Evolutionary conservation across 2,888 invertebrate species (phyloP).

Genomic region (Athripsodes cinereus): DNA sequence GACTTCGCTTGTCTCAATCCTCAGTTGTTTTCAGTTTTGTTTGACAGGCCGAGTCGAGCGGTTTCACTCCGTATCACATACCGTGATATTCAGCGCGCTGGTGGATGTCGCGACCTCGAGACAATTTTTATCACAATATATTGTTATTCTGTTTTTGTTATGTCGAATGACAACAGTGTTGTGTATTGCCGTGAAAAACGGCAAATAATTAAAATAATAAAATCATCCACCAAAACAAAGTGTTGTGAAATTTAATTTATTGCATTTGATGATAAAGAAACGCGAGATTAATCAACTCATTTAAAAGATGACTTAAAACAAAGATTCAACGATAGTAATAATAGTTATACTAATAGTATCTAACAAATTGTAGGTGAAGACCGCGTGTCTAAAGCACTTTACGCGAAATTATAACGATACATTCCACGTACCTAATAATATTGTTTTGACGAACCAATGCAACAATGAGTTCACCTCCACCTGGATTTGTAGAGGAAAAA

Average conservation of each 20-base stretch:
- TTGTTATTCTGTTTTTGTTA: background rate
- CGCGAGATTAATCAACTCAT: background rate
- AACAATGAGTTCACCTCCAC: conserved; percentile 3
- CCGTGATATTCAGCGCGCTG: background rate
- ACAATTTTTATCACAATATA: conserved; percentile 1
- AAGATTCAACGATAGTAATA: background rate
- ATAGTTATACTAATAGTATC: no score
- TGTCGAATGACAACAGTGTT: background rate
- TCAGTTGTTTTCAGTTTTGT: background rate
- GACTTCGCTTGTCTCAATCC: no score
- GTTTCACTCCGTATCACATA: background rate
- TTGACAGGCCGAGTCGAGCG: background rate
- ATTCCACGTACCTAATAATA: conserved; percentile 3
- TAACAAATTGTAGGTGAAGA: no score
- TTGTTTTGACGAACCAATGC: background rate
- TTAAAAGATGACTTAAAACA: background rate
- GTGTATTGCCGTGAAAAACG: background rate
- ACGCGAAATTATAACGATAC: background rate
- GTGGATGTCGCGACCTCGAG: background rate
- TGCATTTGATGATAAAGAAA: background rate
- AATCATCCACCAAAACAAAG: background rate
- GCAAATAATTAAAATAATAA: no score
- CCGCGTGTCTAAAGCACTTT: conserved; percentile 1
- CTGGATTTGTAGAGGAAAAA: conserved; percentile 8
- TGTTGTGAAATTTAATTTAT: background rate